phyloP scores from a whole-genome alignment of 2,888 invertebrate species.

The Aphidoletes aphidimyza region DNA sequence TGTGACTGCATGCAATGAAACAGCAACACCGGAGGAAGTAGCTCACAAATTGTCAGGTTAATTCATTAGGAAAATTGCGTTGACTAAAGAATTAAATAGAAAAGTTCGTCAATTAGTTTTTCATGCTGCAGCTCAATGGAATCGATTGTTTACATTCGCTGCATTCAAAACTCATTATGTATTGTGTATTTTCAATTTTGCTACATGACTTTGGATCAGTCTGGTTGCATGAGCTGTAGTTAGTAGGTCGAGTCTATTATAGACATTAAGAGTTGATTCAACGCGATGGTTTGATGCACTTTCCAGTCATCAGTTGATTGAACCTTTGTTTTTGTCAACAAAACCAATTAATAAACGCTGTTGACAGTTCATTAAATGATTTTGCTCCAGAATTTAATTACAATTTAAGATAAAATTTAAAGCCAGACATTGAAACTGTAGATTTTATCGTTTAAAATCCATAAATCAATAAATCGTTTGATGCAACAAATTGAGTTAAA shows the following conservation, averaged over 20 bases:
- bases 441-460: neutral
- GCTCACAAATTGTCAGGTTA: too few relatives aligned
- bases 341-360: neutral
- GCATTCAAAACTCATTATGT: neutral
- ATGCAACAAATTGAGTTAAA: neutral
- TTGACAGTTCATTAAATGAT: neutral
- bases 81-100: neutral
- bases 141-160: constrained; percentile 8
- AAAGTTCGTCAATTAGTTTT: neutral
- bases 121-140: constrained; percentile 6
- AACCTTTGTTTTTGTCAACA: neutral
- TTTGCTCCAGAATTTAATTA: constrained; percentile 8
- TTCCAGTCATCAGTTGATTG: neutral
- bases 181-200: neutral
- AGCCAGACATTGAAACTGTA: too few relatives aligned
- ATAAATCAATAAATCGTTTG: constrained; percentile 1
- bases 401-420: neutral
- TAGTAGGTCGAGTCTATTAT: constrained; percentile 17
- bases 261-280: neutral
- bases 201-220: neutral
- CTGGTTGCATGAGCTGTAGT: neutral
- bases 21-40: too few relatives aligned
- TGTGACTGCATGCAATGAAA: neutral
- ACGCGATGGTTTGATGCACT: neutral
- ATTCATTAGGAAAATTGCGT: too few relatives aligned